Percentiles rank a stretch among this genome's conserved stretches.
phyloP scores from a whole-genome alignment of 2,113 vertebrate species.

The Pelmatolapia mariae region DNA sequence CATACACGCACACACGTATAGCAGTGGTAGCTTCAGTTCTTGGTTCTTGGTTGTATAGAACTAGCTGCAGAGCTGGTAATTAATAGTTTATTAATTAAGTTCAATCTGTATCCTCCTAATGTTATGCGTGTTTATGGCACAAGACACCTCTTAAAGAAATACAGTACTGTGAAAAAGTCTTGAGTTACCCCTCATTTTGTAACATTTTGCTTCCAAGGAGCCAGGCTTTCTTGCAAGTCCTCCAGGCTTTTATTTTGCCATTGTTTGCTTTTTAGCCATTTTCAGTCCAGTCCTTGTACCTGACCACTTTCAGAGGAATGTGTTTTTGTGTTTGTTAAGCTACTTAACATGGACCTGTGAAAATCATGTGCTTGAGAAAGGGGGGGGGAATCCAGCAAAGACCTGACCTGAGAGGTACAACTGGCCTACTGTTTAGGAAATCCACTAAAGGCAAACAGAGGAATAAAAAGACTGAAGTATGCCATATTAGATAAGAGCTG shows the following conservation, averaged over 20 bases:
- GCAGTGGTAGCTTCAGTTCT: background rate
- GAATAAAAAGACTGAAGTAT: background rate
- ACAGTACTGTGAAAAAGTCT: background rate
- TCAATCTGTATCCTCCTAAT: background rate
- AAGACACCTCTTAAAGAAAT: background rate
- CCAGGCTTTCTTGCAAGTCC: background rate
- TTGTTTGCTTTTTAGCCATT: background rate
- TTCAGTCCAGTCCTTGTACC: background rate
- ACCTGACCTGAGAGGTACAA: background rate
- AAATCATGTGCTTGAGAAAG: background rate
- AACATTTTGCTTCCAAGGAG: background rate
- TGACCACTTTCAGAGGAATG: background rate
- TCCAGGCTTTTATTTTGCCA: background rate
- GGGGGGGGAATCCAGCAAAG: background rate
- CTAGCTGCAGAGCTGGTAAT: background rate
- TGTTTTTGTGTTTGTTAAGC: background rate
- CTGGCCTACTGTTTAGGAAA: background rate
- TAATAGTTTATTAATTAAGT: background rate
- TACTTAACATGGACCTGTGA: background rate
- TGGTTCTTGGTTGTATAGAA: background rate
- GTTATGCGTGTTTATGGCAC: background rate
- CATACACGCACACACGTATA: background rate
- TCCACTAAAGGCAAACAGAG: background rate
- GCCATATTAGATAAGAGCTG: background rate
- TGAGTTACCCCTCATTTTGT: background rate